A percentile compares a stretch with the other conserved stretches of the same genome.
Conservation (phyloP, 2,888 invertebrate species). For the Polydrusus cervinus region DNA sequence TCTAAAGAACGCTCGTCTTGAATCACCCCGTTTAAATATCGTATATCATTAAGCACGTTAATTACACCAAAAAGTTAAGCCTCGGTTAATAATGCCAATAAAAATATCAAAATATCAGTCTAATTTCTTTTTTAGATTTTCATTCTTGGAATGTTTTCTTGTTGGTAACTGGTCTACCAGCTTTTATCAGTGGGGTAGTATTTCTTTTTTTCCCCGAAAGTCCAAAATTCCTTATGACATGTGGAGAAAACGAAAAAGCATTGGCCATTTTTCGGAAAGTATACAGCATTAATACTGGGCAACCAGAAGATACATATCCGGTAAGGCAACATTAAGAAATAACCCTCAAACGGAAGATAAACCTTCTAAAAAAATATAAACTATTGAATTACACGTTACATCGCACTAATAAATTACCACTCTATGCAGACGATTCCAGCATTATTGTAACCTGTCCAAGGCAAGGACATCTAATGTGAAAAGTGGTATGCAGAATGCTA, state of each 20-base stretch:
- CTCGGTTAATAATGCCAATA: not conserved
- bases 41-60: too few species aligned
- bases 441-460: too few species aligned
- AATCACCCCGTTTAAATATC: too few species aligned
- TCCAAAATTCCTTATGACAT: conserved; percentile 84
- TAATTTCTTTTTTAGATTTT: conserved; percentile 69
- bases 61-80: too few species aligned
- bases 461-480: too few species aligned
- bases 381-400: too few species aligned
- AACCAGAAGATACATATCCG: conserved; percentile 76
- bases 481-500: too few species aligned
- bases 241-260: conserved; percentile 79
- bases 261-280: conserved; percentile 77
- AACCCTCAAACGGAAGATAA: too few species aligned
- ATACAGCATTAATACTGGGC: conserved; percentile 79
- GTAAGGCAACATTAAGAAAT: conserved; percentile 73
- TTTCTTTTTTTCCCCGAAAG: conserved; percentile 81
- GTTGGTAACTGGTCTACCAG: conserved; percentile 76
- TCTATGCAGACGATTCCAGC: too few species aligned
- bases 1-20: too few species aligned
- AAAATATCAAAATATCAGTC: not conserved
- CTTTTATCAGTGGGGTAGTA: conserved; percentile 77
- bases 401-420: too few species aligned
- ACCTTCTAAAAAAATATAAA: too few species aligned
- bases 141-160: conserved; percentile 78